Base-by-base conservation (phyloP, 2,888 invertebrate genomes). In the Piscicola geometra region DNA sequence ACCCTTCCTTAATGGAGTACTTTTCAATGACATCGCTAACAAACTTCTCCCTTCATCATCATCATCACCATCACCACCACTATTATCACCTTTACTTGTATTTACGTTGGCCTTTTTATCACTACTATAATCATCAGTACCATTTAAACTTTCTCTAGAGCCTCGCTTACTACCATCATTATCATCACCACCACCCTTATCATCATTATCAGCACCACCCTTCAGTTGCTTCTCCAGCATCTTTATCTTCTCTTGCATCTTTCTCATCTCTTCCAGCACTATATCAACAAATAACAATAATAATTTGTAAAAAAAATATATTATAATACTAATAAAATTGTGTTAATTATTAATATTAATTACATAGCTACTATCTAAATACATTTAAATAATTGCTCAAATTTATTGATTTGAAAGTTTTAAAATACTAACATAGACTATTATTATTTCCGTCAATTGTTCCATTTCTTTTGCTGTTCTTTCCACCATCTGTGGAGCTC, bases 201-300 rank as follows among this genome's bases (percentile, higher is more conserved):
- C n/a, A 3, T 21, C 15, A 0, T 41, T 18, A 25, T 71, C 21
- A 21, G 47, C 52, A 3, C 52, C 25, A 28, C n/a, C 52, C 25
- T 71, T 50, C 30, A 71, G 25, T 30, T 71, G 71, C 5, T 33
- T 47, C 32, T 71, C 71, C 52, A 71, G 32, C 71, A 71, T 28
- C 52, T 52, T 33, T 52, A 71, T 71, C 33, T 32, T 71, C 30
- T 52, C 52, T 50, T 52, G 50, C 71, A 71, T 71, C n/a, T 50
- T 30, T 15, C 30, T 25, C 71, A 71, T 71, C 33, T 71, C 71
- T 50, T 41, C 52, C 52, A 71, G n/a, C 52, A 71, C 71, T 71
- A 30, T 25, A n/a, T n/a, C n/a, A n/a, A n/a, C n/a, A n/a, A n/a
- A n/a, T n/a, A 47, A 15, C 50, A 47, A 47, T 47, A 47, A 47